These are phyloP conservation scores for Agelaius phoeniceus DNA, from an alignment of 2,113 vertebrate genomes.

Conservation along the genomic window DNA sequence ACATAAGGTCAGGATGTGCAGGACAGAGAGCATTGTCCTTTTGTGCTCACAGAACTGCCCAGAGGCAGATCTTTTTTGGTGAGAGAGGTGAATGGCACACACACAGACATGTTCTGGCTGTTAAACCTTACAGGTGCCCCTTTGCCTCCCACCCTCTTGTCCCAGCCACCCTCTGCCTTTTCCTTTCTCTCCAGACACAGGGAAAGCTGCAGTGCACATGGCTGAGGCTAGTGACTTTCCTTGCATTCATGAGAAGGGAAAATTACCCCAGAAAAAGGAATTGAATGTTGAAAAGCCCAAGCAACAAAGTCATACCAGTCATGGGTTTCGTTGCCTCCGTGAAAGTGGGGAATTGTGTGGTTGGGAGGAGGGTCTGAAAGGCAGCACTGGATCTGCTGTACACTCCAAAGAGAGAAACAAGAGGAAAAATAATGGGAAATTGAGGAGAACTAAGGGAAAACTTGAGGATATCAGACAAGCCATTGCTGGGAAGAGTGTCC, in stretches of 20 bases:
- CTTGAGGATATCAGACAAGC: background rate
- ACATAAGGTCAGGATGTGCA: constrained; percentile 19
- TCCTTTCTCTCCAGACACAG: rapidly evolving
- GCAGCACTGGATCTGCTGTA: rapidly evolving
- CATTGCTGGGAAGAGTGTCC: background rate
- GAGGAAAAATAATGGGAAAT: background rate
- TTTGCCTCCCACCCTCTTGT: background rate
- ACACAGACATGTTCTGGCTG: background rate
- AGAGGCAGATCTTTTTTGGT: background rate
- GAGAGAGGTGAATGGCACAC: background rate
- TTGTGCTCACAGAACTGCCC: background rate
- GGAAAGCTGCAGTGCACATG: background rate
- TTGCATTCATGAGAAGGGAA: background rate
- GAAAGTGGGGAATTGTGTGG: no score
- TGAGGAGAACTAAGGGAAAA: background rate
- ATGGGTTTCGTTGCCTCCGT: background rate
- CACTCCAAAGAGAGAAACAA: background rate
- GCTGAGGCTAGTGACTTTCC: background rate
- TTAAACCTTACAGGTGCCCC: background rate
- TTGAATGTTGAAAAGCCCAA: background rate
- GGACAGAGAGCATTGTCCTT: background rate
- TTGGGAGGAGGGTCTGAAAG: background rate
- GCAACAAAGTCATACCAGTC: background rate
- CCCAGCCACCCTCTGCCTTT: background rate
- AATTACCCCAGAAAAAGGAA: background rate